Conservation (phyloP, 2,888 invertebrate species). For the Cantharis rufa region DNA sequence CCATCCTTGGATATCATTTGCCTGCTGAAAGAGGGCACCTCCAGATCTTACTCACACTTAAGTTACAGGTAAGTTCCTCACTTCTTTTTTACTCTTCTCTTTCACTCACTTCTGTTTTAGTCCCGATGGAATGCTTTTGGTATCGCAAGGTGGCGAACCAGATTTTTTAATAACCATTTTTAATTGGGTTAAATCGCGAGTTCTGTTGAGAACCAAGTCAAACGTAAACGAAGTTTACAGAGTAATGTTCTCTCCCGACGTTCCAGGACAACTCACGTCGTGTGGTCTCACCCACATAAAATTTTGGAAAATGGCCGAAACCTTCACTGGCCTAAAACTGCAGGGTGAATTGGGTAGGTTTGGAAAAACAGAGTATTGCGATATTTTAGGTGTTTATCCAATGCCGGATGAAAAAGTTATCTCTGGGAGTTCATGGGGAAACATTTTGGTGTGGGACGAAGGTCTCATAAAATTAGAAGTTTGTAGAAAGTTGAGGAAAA, state of each 20-base stretch:
- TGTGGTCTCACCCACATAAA: slow-evolving; percentile 82
- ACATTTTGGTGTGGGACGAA: slow-evolving; percentile 89
- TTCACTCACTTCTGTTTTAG: slow-evolving; percentile 56
- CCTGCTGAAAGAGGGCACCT: slow-evolving; percentile 77
- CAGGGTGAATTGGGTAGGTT: slow-evolving; percentile 88
- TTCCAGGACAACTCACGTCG: slow-evolving; percentile 78
- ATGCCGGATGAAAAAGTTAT: slow-evolving; percentile 89
- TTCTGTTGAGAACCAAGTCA: slow-evolving; percentile 79
- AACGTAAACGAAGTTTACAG: slow-evolving; percentile 80
- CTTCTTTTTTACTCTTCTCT: slow-evolving; percentile 57
- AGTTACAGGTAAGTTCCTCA: slow-evolving; percentile 64
- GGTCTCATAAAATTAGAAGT: slow-evolving; percentile 86
- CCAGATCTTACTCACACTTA: slow-evolving; percentile 71
- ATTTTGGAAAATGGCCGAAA: slow-evolving; percentile 91
- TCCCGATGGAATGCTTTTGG: slow-evolving; percentile 77
- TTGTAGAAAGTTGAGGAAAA: slow-evolving; percentile 68
- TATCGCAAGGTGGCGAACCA: slow-evolving; percentile 82
- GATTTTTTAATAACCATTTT: slow-evolving; percentile 88
- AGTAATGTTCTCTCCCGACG: slow-evolving; percentile 80
- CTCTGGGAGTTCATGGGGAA: slow-evolving; percentile 90
- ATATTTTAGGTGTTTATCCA: slow-evolving; percentile 81
- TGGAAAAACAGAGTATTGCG: slow-evolving; percentile 90
- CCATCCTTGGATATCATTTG: slow-evolving; percentile 76
- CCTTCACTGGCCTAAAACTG: slow-evolving; percentile 89
- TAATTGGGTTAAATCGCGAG: slow-evolving; percentile 80